Percentiles rank a stretch among this genome's conserved stretches.
phyloP scores from a whole-genome alignment of 2,888 invertebrate genomes.

The Drosophila koepferae region DNA sequence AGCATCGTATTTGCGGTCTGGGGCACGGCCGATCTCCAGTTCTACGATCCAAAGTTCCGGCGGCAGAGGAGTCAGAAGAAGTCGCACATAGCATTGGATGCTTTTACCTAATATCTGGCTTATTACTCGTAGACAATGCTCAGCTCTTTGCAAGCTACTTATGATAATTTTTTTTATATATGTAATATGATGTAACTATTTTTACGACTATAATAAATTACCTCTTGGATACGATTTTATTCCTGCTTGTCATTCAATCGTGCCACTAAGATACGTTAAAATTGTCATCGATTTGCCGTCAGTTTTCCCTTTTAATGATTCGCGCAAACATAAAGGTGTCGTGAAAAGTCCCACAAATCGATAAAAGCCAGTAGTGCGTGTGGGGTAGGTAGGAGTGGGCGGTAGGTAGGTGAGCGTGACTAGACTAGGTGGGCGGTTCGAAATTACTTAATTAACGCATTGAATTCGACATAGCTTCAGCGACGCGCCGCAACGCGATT shows the following conservation, averaged over 20 bases:
- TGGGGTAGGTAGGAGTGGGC: not conserved
- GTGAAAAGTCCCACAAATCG: not conserved
- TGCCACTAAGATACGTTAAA: not conserved
- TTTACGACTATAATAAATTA: slow-evolving; percentile 1
- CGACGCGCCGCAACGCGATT: not conserved
- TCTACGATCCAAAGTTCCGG: slow-evolving; percentile 88
- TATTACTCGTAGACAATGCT: not conserved
- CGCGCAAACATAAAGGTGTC: not conserved
- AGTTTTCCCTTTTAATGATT: not conserved
- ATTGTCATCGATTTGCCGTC: not conserved
- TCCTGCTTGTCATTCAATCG: not conserved
- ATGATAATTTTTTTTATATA: not conserved
- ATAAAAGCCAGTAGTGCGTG: not conserved
- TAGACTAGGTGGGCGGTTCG: not conserved
- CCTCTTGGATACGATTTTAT: not conserved
- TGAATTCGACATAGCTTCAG: not conserved
- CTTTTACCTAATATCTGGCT: not conserved
- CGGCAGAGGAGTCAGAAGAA: not conserved
- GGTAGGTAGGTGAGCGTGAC: not conserved
- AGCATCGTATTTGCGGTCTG: slow-evolving; percentile 89
- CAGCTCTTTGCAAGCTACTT: not conserved
- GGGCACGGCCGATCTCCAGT: slow-evolving; percentile 88
- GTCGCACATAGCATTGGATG: not conserved
- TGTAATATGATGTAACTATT: slow-evolving; percentile 1
- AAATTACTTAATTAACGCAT: slow-evolving; percentile 3